These are phyloP conservation scores for Lepas anatifera DNA, from an alignment of 2,888 invertebrate genomes.

Conservation along the genomic window DNA sequence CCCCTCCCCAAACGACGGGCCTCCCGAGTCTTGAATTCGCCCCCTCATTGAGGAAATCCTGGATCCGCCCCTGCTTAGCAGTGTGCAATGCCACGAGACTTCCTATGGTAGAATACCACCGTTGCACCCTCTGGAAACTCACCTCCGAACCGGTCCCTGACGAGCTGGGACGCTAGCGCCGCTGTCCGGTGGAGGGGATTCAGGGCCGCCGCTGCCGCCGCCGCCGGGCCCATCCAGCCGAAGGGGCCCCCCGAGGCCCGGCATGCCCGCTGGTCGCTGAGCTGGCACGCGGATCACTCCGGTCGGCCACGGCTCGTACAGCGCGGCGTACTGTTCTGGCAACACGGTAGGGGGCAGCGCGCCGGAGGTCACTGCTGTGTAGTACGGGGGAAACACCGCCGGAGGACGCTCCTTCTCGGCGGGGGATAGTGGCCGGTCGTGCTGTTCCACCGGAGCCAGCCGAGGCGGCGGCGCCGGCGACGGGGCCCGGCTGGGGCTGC, in stretches of 20 bases:
- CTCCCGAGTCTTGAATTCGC: too few species aligned
- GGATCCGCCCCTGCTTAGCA: too few species aligned
- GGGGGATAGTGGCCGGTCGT: neutral
- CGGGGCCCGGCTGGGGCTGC: constrained; percentile 21
- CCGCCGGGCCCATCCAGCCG: neutral
- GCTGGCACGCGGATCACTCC: constrained; percentile 25
- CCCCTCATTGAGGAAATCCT: too few species aligned
- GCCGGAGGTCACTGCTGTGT: neutral
- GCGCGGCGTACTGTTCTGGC: neutral
- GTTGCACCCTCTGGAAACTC: too few species aligned
- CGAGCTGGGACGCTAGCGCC: constrained; percentile 24
- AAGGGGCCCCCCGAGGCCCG: neutral
- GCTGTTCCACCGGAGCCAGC: neutral
- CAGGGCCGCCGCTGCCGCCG: neutral
- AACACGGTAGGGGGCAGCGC: neutral
- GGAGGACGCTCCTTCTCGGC: neutral
- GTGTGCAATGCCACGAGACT: too few species aligned
- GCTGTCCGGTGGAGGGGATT: constrained; percentile 12
- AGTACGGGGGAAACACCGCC: neutral
- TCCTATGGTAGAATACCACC: too few species aligned
- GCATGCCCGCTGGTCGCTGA: constrained; percentile 20
- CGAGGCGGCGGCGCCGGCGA: constrained; percentile 21
- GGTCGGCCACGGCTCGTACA: constrained; percentile 16
- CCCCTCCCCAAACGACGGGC: too few species aligned
- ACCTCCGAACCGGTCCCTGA: constrained; percentile 25